Percentiles rank a stretch among this genome's conserved stretches.
phyloP scores from a whole-genome alignment of 2,888 invertebrate genomes.

The Hirtodrosophila cameraria region DNA sequence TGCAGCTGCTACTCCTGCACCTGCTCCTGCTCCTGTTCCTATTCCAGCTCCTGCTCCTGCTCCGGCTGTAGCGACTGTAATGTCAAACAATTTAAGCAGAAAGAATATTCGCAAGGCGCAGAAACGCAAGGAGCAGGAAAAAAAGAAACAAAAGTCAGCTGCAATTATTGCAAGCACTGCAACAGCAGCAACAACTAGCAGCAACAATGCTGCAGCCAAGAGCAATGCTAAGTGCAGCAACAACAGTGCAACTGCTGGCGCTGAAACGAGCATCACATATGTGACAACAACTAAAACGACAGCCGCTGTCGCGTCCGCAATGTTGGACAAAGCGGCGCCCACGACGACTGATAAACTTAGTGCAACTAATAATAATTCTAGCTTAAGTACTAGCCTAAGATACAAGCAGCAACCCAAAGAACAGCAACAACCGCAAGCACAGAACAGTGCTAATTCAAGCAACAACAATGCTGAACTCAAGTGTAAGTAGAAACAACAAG shows the following conservation, averaged over 20 bases:
- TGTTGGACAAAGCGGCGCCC: slow-evolving; percentile 52
- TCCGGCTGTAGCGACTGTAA: slow-evolving; percentile 28
- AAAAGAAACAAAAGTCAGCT: slow-evolving; percentile 66
- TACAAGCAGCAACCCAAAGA: slow-evolving; percentile 59
- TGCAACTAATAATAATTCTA: slow-evolving; percentile 77
- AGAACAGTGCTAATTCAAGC: slow-evolving; percentile 19
- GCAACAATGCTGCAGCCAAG: slow-evolving; percentile 35
- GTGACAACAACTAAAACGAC: slow-evolving; percentile 53
- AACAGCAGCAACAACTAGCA: slow-evolving; percentile 36
- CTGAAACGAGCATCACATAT: slow-evolving; percentile 33
- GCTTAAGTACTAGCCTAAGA: slow-evolving; percentile 73
- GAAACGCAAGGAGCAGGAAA: slow-evolving; percentile 77
- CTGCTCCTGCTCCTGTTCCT: slow-evolving; percentile 5
- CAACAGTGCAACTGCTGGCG: slow-evolving; percentile 20
- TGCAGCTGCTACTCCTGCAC: not conserved
- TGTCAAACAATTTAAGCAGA: slow-evolving; percentile 29
- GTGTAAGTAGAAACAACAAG: slow-evolving; percentile 19
- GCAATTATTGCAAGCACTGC: slow-evolving; percentile 29
- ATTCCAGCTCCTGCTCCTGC: slow-evolving; percentile 4
- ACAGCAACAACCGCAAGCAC: slow-evolving; percentile 11
- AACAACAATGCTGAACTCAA: slow-evolving; percentile 28
- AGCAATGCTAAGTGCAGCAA: slow-evolving; percentile 10
- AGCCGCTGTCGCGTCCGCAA: slow-evolving; percentile 40
- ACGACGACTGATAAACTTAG: slow-evolving; percentile 79
- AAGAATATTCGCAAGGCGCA: slow-evolving; percentile 66